These are phyloP conservation scores for Mythimna albipuncta DNA, from an alignment of 2,888 invertebrate species.

Conservation along the genomic window DNA sequence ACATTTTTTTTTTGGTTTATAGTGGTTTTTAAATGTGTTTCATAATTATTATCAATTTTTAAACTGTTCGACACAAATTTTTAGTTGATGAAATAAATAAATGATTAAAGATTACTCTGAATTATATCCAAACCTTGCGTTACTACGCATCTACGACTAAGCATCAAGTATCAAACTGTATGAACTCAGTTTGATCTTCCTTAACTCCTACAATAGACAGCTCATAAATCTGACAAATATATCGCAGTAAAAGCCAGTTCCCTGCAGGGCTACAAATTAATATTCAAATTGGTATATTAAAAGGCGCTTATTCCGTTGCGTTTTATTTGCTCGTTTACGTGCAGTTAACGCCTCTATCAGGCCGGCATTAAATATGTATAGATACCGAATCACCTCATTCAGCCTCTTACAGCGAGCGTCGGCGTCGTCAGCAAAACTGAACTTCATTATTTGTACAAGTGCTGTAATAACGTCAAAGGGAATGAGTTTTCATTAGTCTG, in stretches of 20 bases:
- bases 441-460: slow-evolving; percentile 64
- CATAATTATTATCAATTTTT: no score
- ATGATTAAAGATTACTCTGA: neutral
- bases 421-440: slow-evolving; percentile 45
- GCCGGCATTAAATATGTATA: slow-evolving; percentile 55
- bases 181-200: neutral
- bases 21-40: no score
- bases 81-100: no score
- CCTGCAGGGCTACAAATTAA: slow-evolving; percentile 21
- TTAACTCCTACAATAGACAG: neutral
- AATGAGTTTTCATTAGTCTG: slow-evolving; percentile 67
- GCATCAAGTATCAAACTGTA: neutral
- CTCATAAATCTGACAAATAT: slow-evolving; percentile 1
- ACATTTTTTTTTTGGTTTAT: no score
- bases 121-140: neutral
- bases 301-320: slow-evolving; percentile 41
- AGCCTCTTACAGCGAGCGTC: slow-evolving; percentile 23
- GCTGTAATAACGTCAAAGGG: slow-evolving; percentile 59
- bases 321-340: slow-evolving; percentile 55
- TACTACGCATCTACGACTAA: neutral
- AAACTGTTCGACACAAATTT: no score
- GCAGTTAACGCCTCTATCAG: slow-evolving; percentile 52
- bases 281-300: slow-evolving; percentile 48
- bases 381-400: slow-evolving; percentile 39
- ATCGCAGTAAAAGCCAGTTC: neutral